Base-by-base conservation (phyloP, 2,888 invertebrate genomes). In the Thera obeliscata region DNA sequence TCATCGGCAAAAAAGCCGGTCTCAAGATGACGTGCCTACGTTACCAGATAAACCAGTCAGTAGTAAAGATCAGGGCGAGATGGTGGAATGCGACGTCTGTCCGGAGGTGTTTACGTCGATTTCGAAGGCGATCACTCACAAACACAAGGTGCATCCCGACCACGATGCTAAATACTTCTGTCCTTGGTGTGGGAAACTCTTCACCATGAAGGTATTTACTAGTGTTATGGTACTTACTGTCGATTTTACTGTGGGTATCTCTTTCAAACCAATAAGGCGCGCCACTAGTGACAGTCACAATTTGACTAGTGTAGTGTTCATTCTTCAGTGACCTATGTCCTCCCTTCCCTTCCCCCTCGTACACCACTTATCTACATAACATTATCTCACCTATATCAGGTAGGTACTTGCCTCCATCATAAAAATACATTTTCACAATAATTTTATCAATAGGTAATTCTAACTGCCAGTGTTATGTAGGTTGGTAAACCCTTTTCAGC, bases 161-260 rank as follows among this genome's bases (percentile, higher is more conserved):
- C 94, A 94, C 79, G 94, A 94, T 56, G 90, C 94, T 35, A 96
- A 95, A 81, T 94, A 95, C 83, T 96, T 95, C 82, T 96, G 96
- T 71, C 94, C 94, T 38, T 94, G 94, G 88, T 96, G 96, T 82
- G 96, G 96, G 7, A 95, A 95, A 91, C 94, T 95, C 63, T 96
- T 96, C 82, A 95, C 96, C 8, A 88, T 96, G 81, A 95, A 95
- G 92, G 94, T 95, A 87, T 22, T n/a, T 38, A 48, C 4, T 11
- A 5, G 49, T 2, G 2, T 43, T 43, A 8, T 8, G 43, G 8
- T 43, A 46, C 22, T 52, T 33, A 52, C 33, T 33, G 5, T 6
- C 1, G 6, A 22, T 7, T 7, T 22, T 7, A 50, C 12, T 46
- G 52, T 52, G 50, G 50, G 7, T 50, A 50, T 22, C 50, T 46